A percentile compares a stretch with the other conserved stretches of the same genome.
phyloP scores from a whole-genome alignment of 2,888 invertebrate genomes.

The Mellilla xanthometata region DNA sequence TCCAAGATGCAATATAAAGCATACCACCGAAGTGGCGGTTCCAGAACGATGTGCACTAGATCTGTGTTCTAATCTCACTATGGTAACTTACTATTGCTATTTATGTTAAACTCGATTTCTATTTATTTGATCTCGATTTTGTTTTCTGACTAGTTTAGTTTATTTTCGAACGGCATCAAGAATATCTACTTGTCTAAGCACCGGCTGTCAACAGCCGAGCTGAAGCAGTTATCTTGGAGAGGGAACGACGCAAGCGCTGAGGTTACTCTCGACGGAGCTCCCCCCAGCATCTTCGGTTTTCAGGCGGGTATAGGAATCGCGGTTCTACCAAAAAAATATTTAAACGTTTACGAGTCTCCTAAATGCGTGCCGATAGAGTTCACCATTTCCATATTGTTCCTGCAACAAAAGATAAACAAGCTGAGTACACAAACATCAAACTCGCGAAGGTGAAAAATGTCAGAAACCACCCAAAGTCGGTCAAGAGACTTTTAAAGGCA shows the following conservation, averaged over 20 bases:
- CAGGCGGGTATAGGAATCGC: constrained; percentile 52
- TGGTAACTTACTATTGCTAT: constrained; percentile 72
- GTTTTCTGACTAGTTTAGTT: constrained; percentile 69
- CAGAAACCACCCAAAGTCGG: constrained; percentile 67
- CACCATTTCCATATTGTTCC: constrained; percentile 70
- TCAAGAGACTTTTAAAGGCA: constrained; percentile 67
- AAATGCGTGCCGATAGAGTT: constrained; percentile 42
- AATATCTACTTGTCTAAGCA: constrained; percentile 77
- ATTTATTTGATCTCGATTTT: constrained; percentile 45
- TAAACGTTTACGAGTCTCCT: constrained; percentile 42
- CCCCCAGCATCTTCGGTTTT: constrained; percentile 79
- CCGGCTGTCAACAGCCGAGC: constrained; percentile 78
- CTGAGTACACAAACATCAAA: constrained; percentile 48
- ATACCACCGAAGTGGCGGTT: constrained; percentile 78
- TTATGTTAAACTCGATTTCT: too few relatives aligned
- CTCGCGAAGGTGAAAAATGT: constrained; percentile 44
- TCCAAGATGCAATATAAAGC: constrained; percentile 80
- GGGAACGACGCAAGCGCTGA: constrained; percentile 57
- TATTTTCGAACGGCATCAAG: constrained; percentile 29
- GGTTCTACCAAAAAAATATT: constrained; percentile 43
- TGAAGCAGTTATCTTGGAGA: constrained; percentile 57
- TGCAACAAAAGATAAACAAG: constrained; percentile 67
- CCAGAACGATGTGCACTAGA: constrained; percentile 49
- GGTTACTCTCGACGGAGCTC: constrained; percentile 69
- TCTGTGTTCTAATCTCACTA: constrained; percentile 47